Conservation (phyloP, 64 coral and sea anemone species). For the Montipora sp. region DNA sequence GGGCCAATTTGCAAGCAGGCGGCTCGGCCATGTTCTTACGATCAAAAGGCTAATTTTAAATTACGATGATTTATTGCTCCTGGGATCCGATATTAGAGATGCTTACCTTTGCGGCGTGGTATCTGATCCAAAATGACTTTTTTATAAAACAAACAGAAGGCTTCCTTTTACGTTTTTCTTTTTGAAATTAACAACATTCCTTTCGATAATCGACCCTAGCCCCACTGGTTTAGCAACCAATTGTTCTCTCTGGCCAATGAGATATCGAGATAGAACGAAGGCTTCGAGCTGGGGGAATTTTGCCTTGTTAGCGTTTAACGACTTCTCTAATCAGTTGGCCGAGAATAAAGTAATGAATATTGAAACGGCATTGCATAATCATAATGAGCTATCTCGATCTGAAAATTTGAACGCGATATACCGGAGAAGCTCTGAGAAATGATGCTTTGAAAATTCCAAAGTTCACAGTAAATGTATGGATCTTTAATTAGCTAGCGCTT, state of each 20-base stretch:
- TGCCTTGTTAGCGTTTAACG: not conserved
- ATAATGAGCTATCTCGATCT: too few species aligned
- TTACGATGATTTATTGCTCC: not conserved
- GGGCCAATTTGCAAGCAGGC: not conserved
- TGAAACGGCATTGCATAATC: too few species aligned
- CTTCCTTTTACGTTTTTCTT: not conserved
- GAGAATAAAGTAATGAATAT: too few species aligned
- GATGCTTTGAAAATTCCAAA: too few species aligned
- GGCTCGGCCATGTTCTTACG: conserved; percentile 23
- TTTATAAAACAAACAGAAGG: not conserved
- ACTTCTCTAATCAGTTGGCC: too few species aligned
- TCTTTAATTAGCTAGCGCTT: too few species aligned
- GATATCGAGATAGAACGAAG: not conserved
- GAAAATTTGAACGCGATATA: too few species aligned
- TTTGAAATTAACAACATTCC: not conserved
- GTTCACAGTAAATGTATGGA: too few species aligned
- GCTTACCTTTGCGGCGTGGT: conserved; percentile 3
- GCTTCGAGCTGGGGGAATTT: not conserved
- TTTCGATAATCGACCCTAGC: too few species aligned
- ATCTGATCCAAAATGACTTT: not conserved
- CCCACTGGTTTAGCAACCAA: not conserved
- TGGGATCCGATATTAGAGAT: not conserved
- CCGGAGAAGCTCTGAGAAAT: too few species aligned
- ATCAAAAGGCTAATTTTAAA: not conserved
- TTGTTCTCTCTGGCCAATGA: conserved; percentile 27